A percentile compares a stretch with the other conserved stretches of the same genome.
These are phyloP conservation scores for Reinhardtius hippoglossoides DNA, from an alignment of 2,113 vertebrate genomes.

Conservation along the genomic window DNA sequence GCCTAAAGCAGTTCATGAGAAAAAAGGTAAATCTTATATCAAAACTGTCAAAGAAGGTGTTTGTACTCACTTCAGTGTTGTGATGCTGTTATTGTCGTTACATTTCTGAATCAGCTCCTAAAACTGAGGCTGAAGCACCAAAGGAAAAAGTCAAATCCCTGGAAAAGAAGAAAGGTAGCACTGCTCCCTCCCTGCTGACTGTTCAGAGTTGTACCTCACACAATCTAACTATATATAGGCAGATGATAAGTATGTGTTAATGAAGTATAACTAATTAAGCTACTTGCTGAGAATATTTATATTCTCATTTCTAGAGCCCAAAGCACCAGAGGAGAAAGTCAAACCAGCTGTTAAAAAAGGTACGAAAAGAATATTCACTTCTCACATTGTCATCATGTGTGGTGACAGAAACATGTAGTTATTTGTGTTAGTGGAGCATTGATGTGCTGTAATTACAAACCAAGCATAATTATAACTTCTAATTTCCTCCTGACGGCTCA, in stretches of 20 bases:
- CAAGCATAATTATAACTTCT: neutral
- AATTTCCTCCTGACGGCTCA: slow-evolving; percentile 7
- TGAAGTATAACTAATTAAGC: neutral
- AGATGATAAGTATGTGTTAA: neutral
- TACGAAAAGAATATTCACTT: neutral
- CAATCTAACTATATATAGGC: neutral
- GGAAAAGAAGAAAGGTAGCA: slow-evolving; percentile 63
- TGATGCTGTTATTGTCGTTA: neutral
- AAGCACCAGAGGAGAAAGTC: slow-evolving; percentile 47
- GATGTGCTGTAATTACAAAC: neutral
- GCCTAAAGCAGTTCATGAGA: slow-evolving; percentile 36
- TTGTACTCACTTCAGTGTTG: neutral
- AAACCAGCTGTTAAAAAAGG: slow-evolving; percentile 59
- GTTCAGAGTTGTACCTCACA: neutral
- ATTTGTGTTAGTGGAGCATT: neutral
- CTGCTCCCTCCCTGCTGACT: slow-evolving; percentile 9
- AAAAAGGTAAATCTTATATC: slow-evolving; percentile 42
- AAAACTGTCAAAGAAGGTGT: neutral
- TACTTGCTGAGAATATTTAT: neutral
- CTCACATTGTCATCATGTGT: neutral
- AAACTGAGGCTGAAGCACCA: slow-evolving; percentile 35
- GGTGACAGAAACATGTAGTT: neutral
- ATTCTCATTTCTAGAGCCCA: slow-evolving; percentile 50
- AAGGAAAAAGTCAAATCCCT: slow-evolving; percentile 45
- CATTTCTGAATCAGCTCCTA: slow-evolving; percentile 31